Evolutionary conservation across 2,113 vertebrate species (phyloP).

Genomic region (Nymphicus hollandicus): DNA sequence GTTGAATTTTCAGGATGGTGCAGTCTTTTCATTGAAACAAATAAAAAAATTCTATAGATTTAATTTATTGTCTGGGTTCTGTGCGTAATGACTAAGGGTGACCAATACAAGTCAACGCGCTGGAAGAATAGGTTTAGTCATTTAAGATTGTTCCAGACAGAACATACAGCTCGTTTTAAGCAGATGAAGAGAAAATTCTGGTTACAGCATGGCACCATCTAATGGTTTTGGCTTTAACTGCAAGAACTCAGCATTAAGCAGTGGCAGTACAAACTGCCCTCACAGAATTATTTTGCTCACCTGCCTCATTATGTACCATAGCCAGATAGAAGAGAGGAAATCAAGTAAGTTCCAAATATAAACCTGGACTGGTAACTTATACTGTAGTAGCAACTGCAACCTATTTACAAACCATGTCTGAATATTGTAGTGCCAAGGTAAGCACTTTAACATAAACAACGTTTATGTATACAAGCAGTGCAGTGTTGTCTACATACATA

Average conservation of each 20-base stretch:
- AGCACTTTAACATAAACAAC: not conserved
- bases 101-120: conserved; percentile 27
- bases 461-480: not conserved
- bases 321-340: not conserved
- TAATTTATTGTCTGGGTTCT: conserved; percentile 58
- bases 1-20: conserved; percentile 60
- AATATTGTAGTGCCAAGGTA: not conserved
- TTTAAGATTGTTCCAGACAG: conserved; percentile 24
- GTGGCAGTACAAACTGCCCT: not conserved
- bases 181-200: not conserved
- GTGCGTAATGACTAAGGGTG: conserved; percentile 56
- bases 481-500: not conserved
- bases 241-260: not conserved
- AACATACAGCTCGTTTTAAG: not conserved
- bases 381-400: not conserved
- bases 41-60: conserved; percentile 29
- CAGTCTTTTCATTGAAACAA: conserved; percentile 61
- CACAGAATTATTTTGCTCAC: not conserved
- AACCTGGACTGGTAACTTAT: not conserved
- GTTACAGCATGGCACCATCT: conserved; percentile 66
- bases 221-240: conserved; percentile 40
- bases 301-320: not conserved
- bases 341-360: not conserved
- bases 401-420: not conserved
- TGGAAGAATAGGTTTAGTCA: conserved; percentile 55